Evolutionary conservation across 2,888 invertebrate genomes (phyloP), one percentile per base, ranked within the genome.

Genomic region (Merodon equestris): DNA sequence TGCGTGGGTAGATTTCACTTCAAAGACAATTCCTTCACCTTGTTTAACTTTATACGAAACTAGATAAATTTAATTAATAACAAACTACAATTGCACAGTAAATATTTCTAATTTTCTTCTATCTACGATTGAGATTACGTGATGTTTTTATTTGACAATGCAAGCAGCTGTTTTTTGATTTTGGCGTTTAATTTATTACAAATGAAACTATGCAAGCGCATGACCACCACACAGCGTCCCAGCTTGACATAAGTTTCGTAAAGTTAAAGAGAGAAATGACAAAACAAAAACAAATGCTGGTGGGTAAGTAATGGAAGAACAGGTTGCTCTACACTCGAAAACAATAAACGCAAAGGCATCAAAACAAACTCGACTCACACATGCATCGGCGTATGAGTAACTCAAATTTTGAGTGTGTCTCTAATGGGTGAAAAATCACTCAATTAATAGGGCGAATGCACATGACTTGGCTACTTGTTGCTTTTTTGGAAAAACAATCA

Each of bases 131-230:
- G 3, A 57, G 68, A 64, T 79, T 79, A 79, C 79, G 79, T 74
- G 79, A 79, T 79, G 58, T 79, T 70, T 63, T 50, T 70, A 66
- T 68, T 64, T 79, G 68, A 56, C 63, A 79, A 68, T 64, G 58
- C 48, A 64, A 76, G 60, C 79, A 79, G 79, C 79, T 79, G 79
- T 74, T 70, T 68, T 64, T 34, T 48, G 47, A 27, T 19, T 48
- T 36, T 27, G 51, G 57, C 45, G 58, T 27, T 27, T 27, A 34
- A 51, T 51, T 45, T 47, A 50, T 72, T 71, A 56, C 45, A 76
- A 57, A 48, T 34, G 50, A 61, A 42, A 9, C 9, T 4, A n/a
- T 0, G 7, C 2, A 66, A 15, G 72, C 76, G 76, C 76, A 72
- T 72, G 66, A 61, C 50, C 53, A 15, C 17, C 38, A 19, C 34